Conservation (phyloP, 1,140 invertebrate species). For the Chrysopa pallens region DNA sequence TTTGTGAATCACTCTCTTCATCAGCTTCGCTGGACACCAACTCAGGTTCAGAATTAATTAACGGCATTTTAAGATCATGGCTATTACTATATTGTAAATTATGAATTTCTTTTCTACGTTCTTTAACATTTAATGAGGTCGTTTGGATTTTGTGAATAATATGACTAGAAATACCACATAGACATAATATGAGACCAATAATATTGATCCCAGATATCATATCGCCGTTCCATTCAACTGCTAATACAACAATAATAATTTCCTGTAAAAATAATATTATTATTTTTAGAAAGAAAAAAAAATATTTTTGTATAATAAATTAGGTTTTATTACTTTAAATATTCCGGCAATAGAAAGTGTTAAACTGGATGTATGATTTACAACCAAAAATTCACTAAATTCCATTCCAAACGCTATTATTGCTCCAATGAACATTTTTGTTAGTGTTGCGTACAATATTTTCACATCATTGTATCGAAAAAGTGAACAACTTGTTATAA, state of each 20-base stretch:
- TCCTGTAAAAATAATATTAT: conserved; percentile 43
- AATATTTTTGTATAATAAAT: conserved; percentile 3
- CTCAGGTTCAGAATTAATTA: too few species aligned
- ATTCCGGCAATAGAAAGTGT: conserved; percentile 91
- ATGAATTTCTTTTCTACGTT: too few species aligned
- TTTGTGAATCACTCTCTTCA: conserved; percentile 16
- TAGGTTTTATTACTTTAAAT: conserved; percentile 62
- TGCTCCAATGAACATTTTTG: conserved; percentile 49
- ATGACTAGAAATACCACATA: conserved; percentile 77
- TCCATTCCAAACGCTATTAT: conserved; percentile 90
- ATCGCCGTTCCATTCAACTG: conserved; percentile 72
- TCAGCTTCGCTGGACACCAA: background rate
- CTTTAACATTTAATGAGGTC: conserved; percentile 3
- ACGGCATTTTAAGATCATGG: too few species aligned
- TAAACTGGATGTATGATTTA: conserved; percentile 90
- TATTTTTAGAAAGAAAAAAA: background rate
- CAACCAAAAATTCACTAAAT: conserved; percentile 81
- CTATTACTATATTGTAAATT: too few species aligned
- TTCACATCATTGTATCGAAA: conserved; percentile 24
- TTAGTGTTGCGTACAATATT: conserved; percentile 13
- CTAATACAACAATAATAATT: conserved; percentile 72
- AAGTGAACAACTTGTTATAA: conserved; percentile 24
- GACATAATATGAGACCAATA: conserved; percentile 69
- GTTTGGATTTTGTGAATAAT: conserved; percentile 52
- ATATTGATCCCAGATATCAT: conserved; percentile 66